These are phyloP conservation scores for Onychorhynchus coronatus DNA, from an alignment of 2,113 vertebrate species.

Conservation along the genomic window DNA sequence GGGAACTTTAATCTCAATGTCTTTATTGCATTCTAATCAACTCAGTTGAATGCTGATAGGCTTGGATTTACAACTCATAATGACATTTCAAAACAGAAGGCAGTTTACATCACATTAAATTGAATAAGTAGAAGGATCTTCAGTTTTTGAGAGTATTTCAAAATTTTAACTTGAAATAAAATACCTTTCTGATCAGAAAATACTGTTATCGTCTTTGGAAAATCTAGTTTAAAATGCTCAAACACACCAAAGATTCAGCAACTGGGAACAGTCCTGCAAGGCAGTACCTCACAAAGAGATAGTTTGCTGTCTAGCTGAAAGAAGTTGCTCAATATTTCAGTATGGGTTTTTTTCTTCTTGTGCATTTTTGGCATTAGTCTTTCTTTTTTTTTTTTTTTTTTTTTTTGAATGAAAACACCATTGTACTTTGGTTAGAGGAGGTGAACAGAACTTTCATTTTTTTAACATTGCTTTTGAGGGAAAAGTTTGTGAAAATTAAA, in stretches of 20 bases:
- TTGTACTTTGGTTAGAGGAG: neutral
- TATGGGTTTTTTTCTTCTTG: neutral
- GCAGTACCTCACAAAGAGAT: neutral
- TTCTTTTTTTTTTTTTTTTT: neutral
- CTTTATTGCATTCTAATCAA: neutral
- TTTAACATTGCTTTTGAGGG: neutral
- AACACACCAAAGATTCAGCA: neutral
- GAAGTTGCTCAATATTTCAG: neutral
- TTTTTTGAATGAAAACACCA: neutral
- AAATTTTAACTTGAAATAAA: neutral
- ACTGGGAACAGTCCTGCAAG: neutral
- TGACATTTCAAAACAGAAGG: neutral
- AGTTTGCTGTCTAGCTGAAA: neutral
- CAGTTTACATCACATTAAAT: neutral
- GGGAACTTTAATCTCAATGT: neutral
- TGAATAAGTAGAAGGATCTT: neutral
- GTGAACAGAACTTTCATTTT: neutral
- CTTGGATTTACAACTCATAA: neutral
- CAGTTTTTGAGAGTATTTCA: neutral
- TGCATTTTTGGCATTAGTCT: neutral
- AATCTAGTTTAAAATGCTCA: neutral
- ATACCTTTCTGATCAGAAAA: neutral
- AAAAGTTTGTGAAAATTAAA: neutral
- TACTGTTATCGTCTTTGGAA: neutral
- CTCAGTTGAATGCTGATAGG: neutral